Evolutionary conservation across 2,113 vertebrate genomes (phyloP), one percentile per base, ranked within the genome.

Genomic region (Notarius lentiginosus): DNA sequence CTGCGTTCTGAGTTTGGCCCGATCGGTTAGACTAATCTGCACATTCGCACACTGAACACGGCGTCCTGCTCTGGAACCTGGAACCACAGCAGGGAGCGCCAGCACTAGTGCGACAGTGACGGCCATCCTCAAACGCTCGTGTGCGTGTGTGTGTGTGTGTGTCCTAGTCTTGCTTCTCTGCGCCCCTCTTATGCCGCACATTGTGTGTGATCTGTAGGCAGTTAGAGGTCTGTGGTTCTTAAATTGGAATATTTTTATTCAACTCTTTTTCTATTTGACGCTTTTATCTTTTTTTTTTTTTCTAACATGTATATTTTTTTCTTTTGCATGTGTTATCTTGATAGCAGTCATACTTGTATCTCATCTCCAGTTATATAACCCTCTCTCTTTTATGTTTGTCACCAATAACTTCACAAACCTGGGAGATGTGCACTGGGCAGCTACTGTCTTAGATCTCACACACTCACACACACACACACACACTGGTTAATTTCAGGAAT

Each of bases 191-290:
- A 89, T 91, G 94, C 96, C 96, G 95, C 96, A 97, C 96, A 96
- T 96, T 97, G 96, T 96, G 94, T 98, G 96, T 97, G 96, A 96
- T 96, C 95, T 95, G 95, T 97, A 98, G 97, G 97, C 95, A 97
- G 96, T 96, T 98, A 91, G 97, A 98, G 96, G 95, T 96, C 96
- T 95, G 94, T 96, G 94, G 93, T 95, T 93, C 90, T 97, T 96
- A 94, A 96, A 95, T 96, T 95, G 94, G 96, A 96, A 94, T 93
- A 95, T 93, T 96, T 94, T 65, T 79, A 91, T 91, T 93, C 88
- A 91, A 93, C 89, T 90, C 88, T 90, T 18, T 58, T 47, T 85
- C 92, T 90, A 12, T 84, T 80, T 47, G 24, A n/a, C 9, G 20
- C 47, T 34, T 80, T 70, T 85, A 17, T 81, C 41, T 80, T 34